Evolutionary conservation across 1,140 invertebrate species (phyloP).

Genomic region (Elymnias hypermnestra): DNA sequence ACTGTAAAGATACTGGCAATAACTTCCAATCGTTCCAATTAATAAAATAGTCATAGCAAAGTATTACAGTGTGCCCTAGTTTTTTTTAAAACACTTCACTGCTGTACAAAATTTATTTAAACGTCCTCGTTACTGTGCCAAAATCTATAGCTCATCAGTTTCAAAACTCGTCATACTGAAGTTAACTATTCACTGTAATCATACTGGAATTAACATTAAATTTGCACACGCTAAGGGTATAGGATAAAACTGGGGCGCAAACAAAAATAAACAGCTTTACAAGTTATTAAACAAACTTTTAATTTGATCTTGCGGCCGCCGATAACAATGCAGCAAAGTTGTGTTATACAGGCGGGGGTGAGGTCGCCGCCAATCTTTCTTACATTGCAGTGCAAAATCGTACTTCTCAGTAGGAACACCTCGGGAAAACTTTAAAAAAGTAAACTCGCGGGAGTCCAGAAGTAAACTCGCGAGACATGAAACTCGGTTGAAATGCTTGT

Average conservation of each 20-base stretch:
- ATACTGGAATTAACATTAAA: too few species aligned
- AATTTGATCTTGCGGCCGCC: constrained; percentile 58
- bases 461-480: constrained; percentile 31
- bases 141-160: too few species aligned
- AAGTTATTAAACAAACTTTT: constrained; percentile 63
- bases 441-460: constrained; percentile 70
- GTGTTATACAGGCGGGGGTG: constrained; percentile 42
- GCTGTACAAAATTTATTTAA: too few species aligned
- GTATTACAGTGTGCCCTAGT: too few species aligned
- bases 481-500: constrained; percentile 11
- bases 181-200: too few species aligned
- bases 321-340: constrained; percentile 71
- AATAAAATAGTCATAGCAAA: too few species aligned
- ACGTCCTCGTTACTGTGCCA: too few species aligned
- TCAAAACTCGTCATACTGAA: too few species aligned
- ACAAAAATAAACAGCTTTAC: constrained; percentile 41
- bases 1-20: too few species aligned
- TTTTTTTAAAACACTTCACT: too few species aligned
- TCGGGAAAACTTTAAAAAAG: constrained; percentile 72
- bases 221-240: too few species aligned
- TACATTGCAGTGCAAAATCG: constrained; percentile 66
- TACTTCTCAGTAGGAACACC: constrained; percentile 74
- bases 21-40: too few species aligned
- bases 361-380: constrained; percentile 59
- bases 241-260: constrained; percentile 41